Conservation (phyloP, 2,888 invertebrate genomes). For the Xanthia togata region DNA sequence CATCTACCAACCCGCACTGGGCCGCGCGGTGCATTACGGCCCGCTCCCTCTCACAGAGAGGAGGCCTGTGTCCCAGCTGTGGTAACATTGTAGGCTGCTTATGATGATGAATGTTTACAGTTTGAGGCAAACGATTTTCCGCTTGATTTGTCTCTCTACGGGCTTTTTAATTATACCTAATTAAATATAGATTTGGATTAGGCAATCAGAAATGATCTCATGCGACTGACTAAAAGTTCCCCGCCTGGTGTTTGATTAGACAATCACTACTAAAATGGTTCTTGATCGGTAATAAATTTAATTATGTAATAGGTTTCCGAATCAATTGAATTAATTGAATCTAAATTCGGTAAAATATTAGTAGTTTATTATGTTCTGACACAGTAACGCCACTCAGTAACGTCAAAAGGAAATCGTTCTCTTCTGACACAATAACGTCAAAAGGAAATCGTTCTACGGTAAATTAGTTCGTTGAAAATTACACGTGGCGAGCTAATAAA, state of each 20-base stretch:
- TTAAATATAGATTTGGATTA: not conserved
- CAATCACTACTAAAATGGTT: not conserved
- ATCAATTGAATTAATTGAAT: not conserved
- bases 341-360: not conserved
- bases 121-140: not conserved
- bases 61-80: too few species aligned
- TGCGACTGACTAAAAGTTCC: not conserved
- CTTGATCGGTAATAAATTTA: not conserved
- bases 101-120: too few species aligned
- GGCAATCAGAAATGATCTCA: not conserved
- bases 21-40: too few species aligned
- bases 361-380: not conserved
- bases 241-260: too few species aligned
- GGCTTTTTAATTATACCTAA: too few species aligned
- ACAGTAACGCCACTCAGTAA: not conserved
- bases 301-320: not conserved
- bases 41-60: too few species aligned
- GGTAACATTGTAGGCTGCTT: too few species aligned
- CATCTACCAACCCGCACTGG: too few species aligned
- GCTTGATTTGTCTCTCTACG: not conserved
- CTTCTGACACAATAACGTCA: too few species aligned
- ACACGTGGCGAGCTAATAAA: conserved; percentile 10
- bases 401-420: too few species aligned
- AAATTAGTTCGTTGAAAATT: conserved; percentile 17
- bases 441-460: not conserved